Evolutionary conservation across 2,113 vertebrate genomes (phyloP).

Genomic region (Morone chrysops): DNA sequence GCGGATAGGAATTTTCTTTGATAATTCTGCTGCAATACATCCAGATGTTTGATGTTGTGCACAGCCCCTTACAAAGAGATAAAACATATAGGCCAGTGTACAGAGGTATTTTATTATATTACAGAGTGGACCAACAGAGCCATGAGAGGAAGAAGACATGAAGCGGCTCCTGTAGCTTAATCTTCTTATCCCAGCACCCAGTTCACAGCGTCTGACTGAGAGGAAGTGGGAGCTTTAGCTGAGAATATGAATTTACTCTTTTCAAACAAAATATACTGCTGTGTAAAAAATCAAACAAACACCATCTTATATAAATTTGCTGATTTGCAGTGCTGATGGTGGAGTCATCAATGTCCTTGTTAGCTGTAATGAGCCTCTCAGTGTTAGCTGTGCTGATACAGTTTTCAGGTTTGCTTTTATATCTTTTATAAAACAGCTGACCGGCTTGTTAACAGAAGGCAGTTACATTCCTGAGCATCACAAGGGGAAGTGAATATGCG

Average conservation of each 20-base stretch:
- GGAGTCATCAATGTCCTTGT: conserved; percentile 27
- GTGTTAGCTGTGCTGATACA: conserved; percentile 29
- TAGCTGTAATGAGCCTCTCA: neutral
- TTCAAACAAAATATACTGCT: neutral
- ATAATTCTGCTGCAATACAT: neutral
- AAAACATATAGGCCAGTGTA: no score
- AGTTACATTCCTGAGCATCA: conserved; percentile 50
- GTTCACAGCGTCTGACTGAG: conserved; percentile 10
- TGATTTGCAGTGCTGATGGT: neutral
- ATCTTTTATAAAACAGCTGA: conserved; percentile 31
- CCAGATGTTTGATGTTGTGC: neutral
- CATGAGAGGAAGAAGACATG: neutral
- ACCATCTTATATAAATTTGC: neutral
- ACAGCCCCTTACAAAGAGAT: neutral
- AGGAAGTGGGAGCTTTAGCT: conserved; percentile 34
- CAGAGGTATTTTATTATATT: neutral
- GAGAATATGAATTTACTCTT: neutral
- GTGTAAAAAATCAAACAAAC: neutral
- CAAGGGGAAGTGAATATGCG: conserved; percentile 52
- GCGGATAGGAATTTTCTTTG: neutral
- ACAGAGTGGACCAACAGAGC: neutral
- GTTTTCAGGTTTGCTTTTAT: conserved; percentile 9
- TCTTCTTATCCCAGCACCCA: conserved; percentile 22
- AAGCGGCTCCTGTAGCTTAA: conserved; percentile 20
- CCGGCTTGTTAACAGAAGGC: conserved; percentile 34